Evolutionary conservation across 2,113 vertebrate species (phyloP), one percentile per base, ranked within the genome.

Genomic region (Ranitomeya imitator): DNA sequence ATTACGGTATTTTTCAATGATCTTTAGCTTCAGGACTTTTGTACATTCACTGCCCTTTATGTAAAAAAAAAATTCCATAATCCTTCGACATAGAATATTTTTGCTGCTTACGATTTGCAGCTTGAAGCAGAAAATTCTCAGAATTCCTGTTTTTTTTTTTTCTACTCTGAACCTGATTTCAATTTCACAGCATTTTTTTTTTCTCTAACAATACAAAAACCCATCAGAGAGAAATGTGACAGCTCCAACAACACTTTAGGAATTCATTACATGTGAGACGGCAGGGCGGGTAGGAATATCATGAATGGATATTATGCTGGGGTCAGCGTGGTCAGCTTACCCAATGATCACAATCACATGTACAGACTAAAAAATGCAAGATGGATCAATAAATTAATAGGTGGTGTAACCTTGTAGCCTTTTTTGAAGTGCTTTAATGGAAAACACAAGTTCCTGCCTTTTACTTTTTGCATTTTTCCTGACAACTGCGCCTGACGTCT

Each of bases 381-480:
- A 31, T 59, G 67, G 86, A 74, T 83, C 79, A 73, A 82, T 88
- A 88, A 82, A 82, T 82, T 57, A 74, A 82, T 82, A 73, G 60
- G 74, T 88, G 79, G 13, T 61, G 86, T 60, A 76, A 82, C 86
- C 77, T 80, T 16, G 16, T 60, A 55, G 37, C 59, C 19, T 76
- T n/a, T n/a, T 81, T 15, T 71, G 31, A 57, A 87, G 86, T 82
- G 86, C 79, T 60, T 37, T 88, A 88, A 88, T 88, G 86, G 86
- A 80, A 87, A 88, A 82, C 54, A 83, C 60, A 60, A 63, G 19
- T 79, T 13, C 3, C 7, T 60, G 16, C 80, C 21, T 60, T 45
- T 51, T 82, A 59, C 26, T 55, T 16, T 89, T 59, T 84, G 90
- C 21, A 73, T 63, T 37, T 86, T 73, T 7, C 1, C 88, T 84